Conservation (phyloP, 1,140 invertebrate species). For the Neuroterus valhalla region DNA sequence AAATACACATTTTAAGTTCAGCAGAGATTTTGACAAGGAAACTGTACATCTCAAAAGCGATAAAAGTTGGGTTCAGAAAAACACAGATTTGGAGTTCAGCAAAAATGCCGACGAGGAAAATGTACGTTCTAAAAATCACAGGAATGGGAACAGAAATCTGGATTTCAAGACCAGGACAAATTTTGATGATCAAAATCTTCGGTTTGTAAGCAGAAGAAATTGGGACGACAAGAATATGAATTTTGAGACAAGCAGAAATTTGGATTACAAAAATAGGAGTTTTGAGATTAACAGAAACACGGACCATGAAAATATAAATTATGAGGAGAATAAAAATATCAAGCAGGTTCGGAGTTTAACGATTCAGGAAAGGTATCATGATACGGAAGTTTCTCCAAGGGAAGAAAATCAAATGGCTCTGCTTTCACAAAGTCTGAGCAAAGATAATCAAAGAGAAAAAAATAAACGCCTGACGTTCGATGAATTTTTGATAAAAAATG, state of each 20-base stretch:
- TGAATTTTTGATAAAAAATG: conserved; percentile 41
- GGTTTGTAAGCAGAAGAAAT: no score
- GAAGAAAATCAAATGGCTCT: not conserved
- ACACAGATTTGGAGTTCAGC: no score
- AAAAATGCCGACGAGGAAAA: no score
- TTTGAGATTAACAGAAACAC: not conserved
- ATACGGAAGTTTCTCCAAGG: not conserved
- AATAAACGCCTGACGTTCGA: conserved; percentile 36
- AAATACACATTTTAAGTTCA: no score
- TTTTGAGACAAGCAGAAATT: not conserved
- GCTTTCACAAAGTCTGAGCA: not conserved
- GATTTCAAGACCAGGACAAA: no score
- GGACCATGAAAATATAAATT: not conserved
- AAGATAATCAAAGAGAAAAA: not conserved
- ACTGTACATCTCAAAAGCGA: no score
- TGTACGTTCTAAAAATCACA: no score
- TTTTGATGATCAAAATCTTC: no score
- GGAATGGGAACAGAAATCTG: no score
- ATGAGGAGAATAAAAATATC: not conserved
- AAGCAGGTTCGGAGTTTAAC: not conserved
- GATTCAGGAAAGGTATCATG: not conserved
- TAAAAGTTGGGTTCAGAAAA: no score
- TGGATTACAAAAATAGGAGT: not conserved
- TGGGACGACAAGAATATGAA: not conserved
- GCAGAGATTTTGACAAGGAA: no score